These are phyloP conservation scores for Subacronicta megacephala DNA, from an alignment of 2,888 invertebrate species.

Conservation along the genomic window DNA sequence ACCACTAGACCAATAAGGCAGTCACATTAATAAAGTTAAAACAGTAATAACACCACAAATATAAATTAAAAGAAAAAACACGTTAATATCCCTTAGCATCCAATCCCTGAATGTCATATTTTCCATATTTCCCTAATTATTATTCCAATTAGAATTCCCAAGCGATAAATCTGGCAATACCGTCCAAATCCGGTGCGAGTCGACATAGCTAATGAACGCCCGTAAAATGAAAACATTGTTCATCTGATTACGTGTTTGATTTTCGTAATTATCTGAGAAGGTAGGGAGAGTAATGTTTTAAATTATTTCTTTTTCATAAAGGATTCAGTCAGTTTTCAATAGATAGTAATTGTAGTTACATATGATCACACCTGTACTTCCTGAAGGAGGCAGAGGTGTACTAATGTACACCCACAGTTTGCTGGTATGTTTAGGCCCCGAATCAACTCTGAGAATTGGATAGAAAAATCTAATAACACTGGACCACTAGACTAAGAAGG, in stretches of 20 bases:
- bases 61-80: background rate
- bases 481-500: too few species aligned
- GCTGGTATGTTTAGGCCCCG: too few species aligned
- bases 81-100: background rate
- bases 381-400: too few species aligned
- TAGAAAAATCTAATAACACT: too few species aligned
- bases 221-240: slow-evolving; percentile 16
- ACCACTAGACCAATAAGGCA: too few species aligned
- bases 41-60: background rate
- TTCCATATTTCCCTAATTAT: slow-evolving; percentile 6
- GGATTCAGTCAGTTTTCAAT: too few species aligned
- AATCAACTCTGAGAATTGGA: too few species aligned
- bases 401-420: too few species aligned
- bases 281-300: background rate
- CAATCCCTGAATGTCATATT: background rate
- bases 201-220: slow-evolving; percentile 12
- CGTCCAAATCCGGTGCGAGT: slow-evolving; percentile 12
- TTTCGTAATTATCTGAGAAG: slow-evolving; percentile 12
- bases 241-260: slow-evolving; percentile 12
- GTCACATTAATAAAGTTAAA: background rate
- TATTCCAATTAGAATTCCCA: slow-evolving; percentile 16
- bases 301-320: too few species aligned
- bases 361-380: too few species aligned
- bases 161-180: slow-evolving; percentile 10
- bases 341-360: too few species aligned